Evolutionary conservation across 2,113 vertebrate genomes (phyloP).

Genomic region (Geococcyx californianus): DNA sequence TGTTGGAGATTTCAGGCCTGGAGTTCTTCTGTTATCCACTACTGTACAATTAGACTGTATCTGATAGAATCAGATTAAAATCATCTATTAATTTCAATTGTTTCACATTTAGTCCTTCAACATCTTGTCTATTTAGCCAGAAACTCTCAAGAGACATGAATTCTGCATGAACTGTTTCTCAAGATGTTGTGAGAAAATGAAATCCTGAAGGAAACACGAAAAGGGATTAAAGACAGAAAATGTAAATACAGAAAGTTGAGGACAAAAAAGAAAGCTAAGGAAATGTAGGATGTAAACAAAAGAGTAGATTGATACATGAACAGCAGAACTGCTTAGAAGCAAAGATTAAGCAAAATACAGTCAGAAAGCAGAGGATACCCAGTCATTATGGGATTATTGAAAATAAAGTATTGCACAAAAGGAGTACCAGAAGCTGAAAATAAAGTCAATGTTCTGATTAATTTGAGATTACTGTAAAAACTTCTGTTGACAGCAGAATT

Average conservation of each 20-base stretch:
- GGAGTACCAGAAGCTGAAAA: neutral
- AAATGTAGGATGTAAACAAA: neutral
- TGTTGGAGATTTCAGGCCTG: neutral
- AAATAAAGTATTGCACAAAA: neutral
- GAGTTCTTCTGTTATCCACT: neutral
- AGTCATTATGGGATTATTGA: neutral
- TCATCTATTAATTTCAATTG: neutral
- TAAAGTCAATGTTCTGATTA: neutral
- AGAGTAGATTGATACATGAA: neutral
- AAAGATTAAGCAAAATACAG: neutral
- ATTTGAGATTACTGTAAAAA: neutral
- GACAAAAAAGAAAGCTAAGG: neutral
- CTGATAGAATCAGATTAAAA: neutral
- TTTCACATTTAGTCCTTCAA: neutral
- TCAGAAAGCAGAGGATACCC: neutral
- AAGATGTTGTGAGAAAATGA: neutral
- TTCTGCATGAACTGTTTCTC: neutral
- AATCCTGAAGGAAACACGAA: slow-evolving; percentile 12
- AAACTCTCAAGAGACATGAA: slow-evolving; percentile 1
- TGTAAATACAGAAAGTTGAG: slow-evolving; percentile 21
- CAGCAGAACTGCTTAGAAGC: neutral
- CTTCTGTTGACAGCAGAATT: neutral
- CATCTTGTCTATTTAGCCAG: neutral
- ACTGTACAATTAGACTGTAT: neutral
- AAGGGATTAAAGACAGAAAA: neutral